Conservation (phyloP, 2,113 vertebrate species). For the Notechis scutatus region DNA sequence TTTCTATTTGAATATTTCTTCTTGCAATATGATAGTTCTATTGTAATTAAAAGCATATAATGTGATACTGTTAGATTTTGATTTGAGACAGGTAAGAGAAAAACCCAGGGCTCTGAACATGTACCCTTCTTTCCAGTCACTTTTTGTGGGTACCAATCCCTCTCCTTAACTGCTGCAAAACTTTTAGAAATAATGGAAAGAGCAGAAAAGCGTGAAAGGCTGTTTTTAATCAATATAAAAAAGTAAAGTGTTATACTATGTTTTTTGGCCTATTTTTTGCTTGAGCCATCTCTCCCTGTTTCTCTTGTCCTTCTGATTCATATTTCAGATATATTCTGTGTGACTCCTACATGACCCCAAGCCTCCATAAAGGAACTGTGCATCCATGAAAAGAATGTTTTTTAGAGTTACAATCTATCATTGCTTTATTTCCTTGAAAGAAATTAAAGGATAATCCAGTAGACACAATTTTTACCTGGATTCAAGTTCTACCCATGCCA, state of each 20-base stretch:
- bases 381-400: not conserved
- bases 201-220: not conserved
- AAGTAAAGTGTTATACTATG: not conserved
- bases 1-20: not conserved
- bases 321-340: not conserved
- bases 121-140: not conserved
- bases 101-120: not conserved
- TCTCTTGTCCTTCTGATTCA: not conserved
- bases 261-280: not conserved
- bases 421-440: not conserved
- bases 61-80: not conserved
- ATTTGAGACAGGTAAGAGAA: not conserved
- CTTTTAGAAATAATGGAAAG: not conserved
- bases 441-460: not conserved
- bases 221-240: not conserved
- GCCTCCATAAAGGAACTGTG: not conserved
- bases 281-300: not conserved
- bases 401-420: not conserved
- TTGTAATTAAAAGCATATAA: not conserved
- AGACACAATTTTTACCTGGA: not conserved
- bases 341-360: not conserved
- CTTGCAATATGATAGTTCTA: conserved; percentile 1
- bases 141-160: not conserved
- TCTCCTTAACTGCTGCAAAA: not conserved
- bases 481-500: not conserved